phyloP scores from a whole-genome alignment of 1,140 invertebrate genomes.

The Euglossa dilemma region DNA sequence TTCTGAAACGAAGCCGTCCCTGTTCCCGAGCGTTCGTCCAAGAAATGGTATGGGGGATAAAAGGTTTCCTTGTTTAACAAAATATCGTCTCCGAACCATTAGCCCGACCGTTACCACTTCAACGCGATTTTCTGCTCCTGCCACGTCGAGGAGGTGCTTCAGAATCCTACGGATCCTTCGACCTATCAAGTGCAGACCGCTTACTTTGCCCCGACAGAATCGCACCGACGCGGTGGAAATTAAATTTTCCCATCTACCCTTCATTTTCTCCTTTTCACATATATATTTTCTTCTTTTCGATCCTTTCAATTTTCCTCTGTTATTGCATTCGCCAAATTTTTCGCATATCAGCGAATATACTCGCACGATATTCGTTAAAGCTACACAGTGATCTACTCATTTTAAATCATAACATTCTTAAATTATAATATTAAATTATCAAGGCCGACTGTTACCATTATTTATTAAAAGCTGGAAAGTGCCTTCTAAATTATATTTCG shows the following conservation, averaged over 20 bases:
- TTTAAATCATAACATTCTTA: no score
- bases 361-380: neutral
- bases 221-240: conserved; percentile 41
- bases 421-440: no score
- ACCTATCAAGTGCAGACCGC: conserved; percentile 65
- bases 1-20: conserved; percentile 59
- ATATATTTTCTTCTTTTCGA: neutral
- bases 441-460: no score
- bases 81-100: conserved; percentile 81
- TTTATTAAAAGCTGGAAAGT: no score
- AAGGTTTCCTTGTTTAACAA: conserved; percentile 83
- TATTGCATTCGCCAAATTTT: no score
- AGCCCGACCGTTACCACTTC: conserved; percentile 78
- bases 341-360: neutral
- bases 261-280: no score
- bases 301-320: neutral
- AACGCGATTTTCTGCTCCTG: conserved; percentile 74
- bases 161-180: conserved; percentile 60
- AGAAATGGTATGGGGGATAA: conserved; percentile 74
- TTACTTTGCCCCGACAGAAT: conserved; percentile 27
- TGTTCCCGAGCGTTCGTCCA: conserved; percentile 58
- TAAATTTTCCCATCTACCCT: conserved; percentile 18
- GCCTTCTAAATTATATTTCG: no score
- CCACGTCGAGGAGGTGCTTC: conserved; percentile 63
- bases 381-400: no score